Evolutionary conservation across 2,888 invertebrate genomes (phyloP), one percentile per base, ranked within the genome.

Genomic region (Dioctria linearis): DNA sequence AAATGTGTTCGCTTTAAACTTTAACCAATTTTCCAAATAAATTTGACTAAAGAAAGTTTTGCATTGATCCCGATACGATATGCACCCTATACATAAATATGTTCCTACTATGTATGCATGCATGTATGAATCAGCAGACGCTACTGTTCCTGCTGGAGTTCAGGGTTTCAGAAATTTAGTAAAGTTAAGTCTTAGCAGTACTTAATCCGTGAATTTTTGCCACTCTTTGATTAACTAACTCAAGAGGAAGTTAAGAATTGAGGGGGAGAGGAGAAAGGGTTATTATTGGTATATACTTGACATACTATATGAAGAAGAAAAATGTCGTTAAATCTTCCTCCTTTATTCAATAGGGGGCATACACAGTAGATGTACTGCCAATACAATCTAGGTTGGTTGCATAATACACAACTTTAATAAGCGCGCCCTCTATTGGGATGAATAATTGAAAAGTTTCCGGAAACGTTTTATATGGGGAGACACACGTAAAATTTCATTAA

Each of bases 21-120:
- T 73, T 73, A 73, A 73, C 73, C 73, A 57, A 73, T 73, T 73
- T 73, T 42, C 57, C 73, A 54, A 73, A 73, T 73, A 73, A 73
- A 73, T 73, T 59, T 73, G 54, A 73, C 57, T 73, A 73, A 73
- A 73, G 73, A n/a, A 73, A 51, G 73, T 59, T 73, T 25, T 57
- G 57, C 59, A 73, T 54, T 59, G 73, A 57, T 73, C 43, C 40
- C 42, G 25, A 51, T 49, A 13, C 57, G 73, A 51, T 49, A 13
- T 73, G 73, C 73, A 73, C 54, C 73, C 25, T 25, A 25, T 25
- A 25, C 25, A 25, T 25, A 25, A 2, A 25, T 25, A 25, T 25
- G 25, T 1, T 25, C 25, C 25, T 0, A 25, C 25, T 25, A 25
- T 25, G 2, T 25, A 1, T 25, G 25, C 25, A 25, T 25, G 25